Evolutionary conservation across 2,888 invertebrate species (phyloP).

Genomic region (Chaetogeoica ovagalla): DNA sequence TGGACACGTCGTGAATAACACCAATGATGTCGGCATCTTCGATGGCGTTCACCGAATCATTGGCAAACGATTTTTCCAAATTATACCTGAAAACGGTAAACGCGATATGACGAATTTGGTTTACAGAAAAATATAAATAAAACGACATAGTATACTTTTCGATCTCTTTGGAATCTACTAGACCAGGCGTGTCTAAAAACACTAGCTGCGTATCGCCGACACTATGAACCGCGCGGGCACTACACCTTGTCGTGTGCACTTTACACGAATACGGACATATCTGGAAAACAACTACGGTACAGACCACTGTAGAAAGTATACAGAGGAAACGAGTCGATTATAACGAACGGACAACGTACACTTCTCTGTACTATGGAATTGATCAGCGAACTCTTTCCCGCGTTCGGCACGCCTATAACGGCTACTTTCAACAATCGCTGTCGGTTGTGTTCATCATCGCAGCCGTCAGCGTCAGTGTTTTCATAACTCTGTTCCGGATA

Average conservation of each 20-base stretch:
- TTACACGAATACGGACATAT: constrained; percentile 88
- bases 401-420: constrained; percentile 90
- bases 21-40: constrained; percentile 78
- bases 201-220: constrained; percentile 82
- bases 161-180: constrained; percentile 72
- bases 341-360: constrained; percentile 62
- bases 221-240: constrained; percentile 73
- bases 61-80: constrained; percentile 65
- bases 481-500: not conserved
- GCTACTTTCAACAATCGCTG: constrained; percentile 70
- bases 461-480: not conserved
- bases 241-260: constrained; percentile 84
- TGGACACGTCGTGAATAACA: constrained; percentile 82
- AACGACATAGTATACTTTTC: constrained; percentile 65
- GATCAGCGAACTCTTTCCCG: constrained; percentile 93
- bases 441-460: not conserved
- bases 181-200: constrained; percentile 91
- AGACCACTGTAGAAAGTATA: no score
- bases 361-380: constrained; percentile 80
- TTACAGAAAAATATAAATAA: not conserved
- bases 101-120: constrained; percentile 22
- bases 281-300: constrained; percentile 62
- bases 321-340: no score
- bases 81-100: constrained; percentile 63
- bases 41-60: constrained; percentile 67